Conservation (phyloP, 2,113 vertebrate species). For the Oreochromis aureus region DNA sequence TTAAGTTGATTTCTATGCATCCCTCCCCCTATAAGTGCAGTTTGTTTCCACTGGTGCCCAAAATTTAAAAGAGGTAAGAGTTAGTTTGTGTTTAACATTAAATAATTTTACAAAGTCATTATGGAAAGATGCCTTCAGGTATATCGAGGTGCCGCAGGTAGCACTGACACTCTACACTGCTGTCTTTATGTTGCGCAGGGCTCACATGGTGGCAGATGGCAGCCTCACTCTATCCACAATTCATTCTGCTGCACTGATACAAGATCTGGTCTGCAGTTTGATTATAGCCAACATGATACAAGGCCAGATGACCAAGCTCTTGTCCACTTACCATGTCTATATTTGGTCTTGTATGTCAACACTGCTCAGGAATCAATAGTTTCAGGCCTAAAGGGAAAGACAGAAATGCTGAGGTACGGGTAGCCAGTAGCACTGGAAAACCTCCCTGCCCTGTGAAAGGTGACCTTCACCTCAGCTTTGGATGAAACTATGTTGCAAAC, state of each 20-base stretch:
- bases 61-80: background rate
- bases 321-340: slow-evolving; percentile 56
- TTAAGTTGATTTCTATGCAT: background rate
- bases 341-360: slow-evolving; percentile 42
- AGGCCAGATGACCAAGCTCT: background rate
- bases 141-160: background rate
- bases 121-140: background rate
- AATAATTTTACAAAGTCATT: background rate
- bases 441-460: background rate
- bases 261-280: background rate
- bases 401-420: slow-evolving; percentile 7
- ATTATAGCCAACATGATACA: background rate
- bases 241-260: background rate
- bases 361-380: slow-evolving; percentile 39
- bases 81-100: background rate
- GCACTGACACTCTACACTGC: slow-evolving; percentile 44
- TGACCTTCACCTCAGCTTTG: background rate
- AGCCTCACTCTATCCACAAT: background rate
- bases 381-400: slow-evolving; percentile 12
- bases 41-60: background rate
- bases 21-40: background rate
- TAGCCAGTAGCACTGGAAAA: background rate
- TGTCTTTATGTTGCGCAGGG: slow-evolving; percentile 6
- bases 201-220: slow-evolving; percentile 1
- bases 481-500: background rate